Conservation (phyloP, 92 coral and sea anemone genomes). For the Plumapathes pennacea region DNA sequence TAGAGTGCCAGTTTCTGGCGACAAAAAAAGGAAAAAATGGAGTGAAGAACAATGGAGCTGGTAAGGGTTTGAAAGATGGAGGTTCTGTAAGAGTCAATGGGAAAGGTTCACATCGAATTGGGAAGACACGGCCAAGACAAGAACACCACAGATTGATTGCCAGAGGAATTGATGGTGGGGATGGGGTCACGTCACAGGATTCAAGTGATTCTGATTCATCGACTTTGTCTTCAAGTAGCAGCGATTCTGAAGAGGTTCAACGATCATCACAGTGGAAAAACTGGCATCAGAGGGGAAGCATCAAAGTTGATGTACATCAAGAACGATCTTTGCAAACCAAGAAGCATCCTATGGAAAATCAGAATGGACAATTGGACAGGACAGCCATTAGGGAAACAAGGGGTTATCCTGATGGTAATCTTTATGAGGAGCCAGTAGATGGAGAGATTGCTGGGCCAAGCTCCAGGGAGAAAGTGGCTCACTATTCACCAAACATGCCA, state of each 20-base stretch:
- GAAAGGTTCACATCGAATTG: slow-evolving; percentile 40
- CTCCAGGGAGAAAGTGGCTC: slow-evolving; percentile 22
- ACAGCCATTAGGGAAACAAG: slow-evolving; percentile 3
- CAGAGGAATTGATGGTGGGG: slow-evolving; percentile 74
- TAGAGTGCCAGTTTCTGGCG: slow-evolving; percentile 69
- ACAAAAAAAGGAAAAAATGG: slow-evolving; percentile 28
- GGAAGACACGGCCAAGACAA: slow-evolving; percentile 75
- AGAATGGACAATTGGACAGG: slow-evolving; percentile 15
- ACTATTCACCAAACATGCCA: slow-evolving; percentile 60
- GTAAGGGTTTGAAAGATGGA: slow-evolving; percentile 24
- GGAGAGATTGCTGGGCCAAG: slow-evolving; percentile 5
- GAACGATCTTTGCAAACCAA: slow-evolving; percentile 1
- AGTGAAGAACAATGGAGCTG: slow-evolving; percentile 9
- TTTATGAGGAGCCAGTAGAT: slow-evolving; percentile 77
- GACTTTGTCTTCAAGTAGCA: not conserved
- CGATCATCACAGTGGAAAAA: too few species aligned
- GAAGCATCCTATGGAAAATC: slow-evolving; percentile 15
- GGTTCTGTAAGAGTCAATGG: too few species aligned
- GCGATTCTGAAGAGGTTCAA: not conserved
- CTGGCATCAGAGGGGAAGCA: slow-evolving; percentile 4
- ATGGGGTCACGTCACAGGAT: slow-evolving; percentile 3
- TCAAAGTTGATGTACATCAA: slow-evolving; percentile 16
- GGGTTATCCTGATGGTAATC: slow-evolving; percentile 33
- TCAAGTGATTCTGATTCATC: slow-evolving; percentile 2
- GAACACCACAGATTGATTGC: slow-evolving; percentile 90